Conservation (phyloP, 2,888 invertebrate species). For the Siphonodentalium dalli region DNA sequence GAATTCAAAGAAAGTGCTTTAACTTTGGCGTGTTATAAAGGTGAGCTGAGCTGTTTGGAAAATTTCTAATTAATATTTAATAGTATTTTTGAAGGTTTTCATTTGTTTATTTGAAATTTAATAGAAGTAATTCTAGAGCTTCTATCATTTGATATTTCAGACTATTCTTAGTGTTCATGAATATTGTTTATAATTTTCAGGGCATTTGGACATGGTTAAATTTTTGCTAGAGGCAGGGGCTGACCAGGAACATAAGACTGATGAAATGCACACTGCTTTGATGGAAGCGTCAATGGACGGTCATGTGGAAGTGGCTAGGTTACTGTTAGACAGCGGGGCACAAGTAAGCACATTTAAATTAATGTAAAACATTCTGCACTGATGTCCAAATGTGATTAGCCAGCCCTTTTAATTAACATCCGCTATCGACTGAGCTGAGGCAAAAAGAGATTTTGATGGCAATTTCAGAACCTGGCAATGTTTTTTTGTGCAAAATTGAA, state of each 20-base stretch:
- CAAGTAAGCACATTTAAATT: constrained; percentile 74
- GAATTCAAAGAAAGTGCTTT: constrained; percentile 99
- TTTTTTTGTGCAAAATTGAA: neutral
- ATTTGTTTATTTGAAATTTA: neutral
- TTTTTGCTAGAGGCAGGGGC: constrained; percentile 95
- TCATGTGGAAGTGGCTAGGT: constrained; percentile 94
- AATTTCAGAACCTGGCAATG: neutral
- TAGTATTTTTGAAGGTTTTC: neutral
- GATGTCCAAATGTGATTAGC: too few relatives aligned
- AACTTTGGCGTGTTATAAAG: constrained; percentile 93
- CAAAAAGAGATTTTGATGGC: neutral
- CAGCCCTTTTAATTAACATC: too few relatives aligned
- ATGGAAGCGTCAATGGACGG: constrained; percentile 99
- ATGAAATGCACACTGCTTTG: constrained; percentile 99
- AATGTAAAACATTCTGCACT: too few relatives aligned
- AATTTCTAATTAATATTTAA: neutral
- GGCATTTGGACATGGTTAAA: constrained; percentile 95
- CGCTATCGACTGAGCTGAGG: too few relatives aligned
- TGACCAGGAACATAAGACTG: constrained; percentile 97
- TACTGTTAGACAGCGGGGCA: constrained; percentile 94
- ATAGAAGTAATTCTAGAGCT: neutral
- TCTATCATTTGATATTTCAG: neutral
- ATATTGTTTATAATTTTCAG: constrained; percentile 41
- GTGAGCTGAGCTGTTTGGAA: constrained; percentile 35
- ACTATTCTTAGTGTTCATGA: too few relatives aligned